Evolutionary conservation across 2,888 invertebrate genomes (phyloP).

Genomic region (Pedicia rivosa): DNA sequence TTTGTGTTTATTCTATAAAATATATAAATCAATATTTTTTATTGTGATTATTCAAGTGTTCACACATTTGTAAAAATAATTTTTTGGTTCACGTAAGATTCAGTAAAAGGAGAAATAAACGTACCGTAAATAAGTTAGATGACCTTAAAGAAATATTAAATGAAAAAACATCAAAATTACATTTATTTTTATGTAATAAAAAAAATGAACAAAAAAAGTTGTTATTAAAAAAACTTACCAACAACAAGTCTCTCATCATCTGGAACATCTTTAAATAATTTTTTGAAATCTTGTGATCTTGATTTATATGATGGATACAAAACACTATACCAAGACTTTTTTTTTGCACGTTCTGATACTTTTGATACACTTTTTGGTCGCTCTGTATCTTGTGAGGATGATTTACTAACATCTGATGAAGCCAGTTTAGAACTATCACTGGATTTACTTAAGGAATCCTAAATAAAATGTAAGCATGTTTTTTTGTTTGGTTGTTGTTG

Average conservation of each 20-base stretch:
- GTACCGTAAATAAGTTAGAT: no score
- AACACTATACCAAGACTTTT: constrained; percentile 73
- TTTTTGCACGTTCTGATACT: constrained; percentile 46
- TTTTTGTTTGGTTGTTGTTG: no score
- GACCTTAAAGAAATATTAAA: no score
- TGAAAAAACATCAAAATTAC: no score
- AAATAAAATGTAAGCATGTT: constrained; percentile 6
- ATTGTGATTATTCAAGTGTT: no score
- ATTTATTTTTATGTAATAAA: no score
- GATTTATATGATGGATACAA: constrained; percentile 89
- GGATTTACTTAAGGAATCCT: constrained; percentile 16
- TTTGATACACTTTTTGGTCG: constrained; percentile 22
- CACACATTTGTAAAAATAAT: no score
- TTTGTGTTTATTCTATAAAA: no score
- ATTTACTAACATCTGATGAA: constrained; percentile 5
- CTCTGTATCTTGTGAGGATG: constrained; percentile 9
- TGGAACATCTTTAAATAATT: constrained; percentile 82
- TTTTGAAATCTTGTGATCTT: constrained; percentile 79
- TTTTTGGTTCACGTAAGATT: no score
- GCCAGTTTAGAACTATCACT: constrained; percentile 15
- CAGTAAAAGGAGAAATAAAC: no score
- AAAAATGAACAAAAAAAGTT: neutral
- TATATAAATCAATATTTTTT: no score
- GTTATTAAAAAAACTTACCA: constrained; percentile 42
- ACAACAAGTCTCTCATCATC: constrained; percentile 83